These are phyloP conservation scores for Puffinus mauretanicus DNA, from an alignment of 2,113 vertebrate genomes.

Conservation along the genomic window DNA sequence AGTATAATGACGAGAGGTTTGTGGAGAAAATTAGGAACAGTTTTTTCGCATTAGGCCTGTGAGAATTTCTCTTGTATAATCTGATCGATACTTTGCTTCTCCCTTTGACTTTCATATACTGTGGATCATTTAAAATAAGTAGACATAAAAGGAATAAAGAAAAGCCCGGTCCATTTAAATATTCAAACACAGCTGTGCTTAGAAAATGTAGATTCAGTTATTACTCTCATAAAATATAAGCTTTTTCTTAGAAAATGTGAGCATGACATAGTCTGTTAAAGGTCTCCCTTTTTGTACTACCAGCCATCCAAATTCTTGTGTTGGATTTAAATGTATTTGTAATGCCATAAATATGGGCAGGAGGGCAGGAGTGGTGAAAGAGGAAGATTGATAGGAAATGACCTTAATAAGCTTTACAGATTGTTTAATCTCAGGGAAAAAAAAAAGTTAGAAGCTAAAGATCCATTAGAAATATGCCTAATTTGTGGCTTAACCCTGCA, in stretches of 20 bases:
- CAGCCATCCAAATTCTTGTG: neutral
- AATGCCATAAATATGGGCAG: neutral
- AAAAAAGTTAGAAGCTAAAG: neutral
- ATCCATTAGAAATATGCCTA: neutral
- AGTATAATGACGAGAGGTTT: neutral
- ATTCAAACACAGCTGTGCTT: neutral
- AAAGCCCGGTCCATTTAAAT: neutral
- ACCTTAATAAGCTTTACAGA: neutral
- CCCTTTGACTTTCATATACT: slow-evolving; percentile 23
- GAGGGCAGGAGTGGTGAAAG: neutral
- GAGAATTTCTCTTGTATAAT: slow-evolving; percentile 14
- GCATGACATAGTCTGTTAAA: neutral
- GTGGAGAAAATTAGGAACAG: neutral
- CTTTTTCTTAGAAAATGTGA: neutral
- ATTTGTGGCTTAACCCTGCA: neutral
- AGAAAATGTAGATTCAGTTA: neutral
- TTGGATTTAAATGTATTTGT: neutral
- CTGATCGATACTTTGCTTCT: neutral
- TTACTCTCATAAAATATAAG: neutral
- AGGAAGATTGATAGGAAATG: neutral
- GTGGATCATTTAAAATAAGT: neutral
- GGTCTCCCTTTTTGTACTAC: neutral
- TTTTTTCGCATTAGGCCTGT: neutral
- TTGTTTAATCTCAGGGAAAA: neutral
- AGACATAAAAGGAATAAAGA: neutral